Conservation (phyloP, 2,888 invertebrate genomes). For the Acanthoscelides obtectus region DNA sequence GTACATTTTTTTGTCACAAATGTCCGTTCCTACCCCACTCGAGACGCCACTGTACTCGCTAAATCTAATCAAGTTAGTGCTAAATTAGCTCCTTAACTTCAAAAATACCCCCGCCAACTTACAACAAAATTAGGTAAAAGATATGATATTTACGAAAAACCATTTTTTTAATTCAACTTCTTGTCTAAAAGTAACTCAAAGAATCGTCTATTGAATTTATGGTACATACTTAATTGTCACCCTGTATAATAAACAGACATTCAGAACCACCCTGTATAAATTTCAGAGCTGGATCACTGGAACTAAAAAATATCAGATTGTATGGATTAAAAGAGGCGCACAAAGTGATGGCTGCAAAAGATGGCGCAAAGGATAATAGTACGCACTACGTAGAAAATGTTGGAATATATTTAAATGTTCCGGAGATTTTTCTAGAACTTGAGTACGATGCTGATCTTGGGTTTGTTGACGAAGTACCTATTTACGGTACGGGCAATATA, state of each 20-base stretch:
- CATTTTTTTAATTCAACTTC: no score
- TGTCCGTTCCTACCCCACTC: no score
- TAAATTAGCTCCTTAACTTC: no score
- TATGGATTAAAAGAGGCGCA: background rate
- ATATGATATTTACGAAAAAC: no score
- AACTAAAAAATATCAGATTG: background rate
- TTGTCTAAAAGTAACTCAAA: no score
- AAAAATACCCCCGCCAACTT: no score
- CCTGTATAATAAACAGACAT: background rate
- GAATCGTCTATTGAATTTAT: no score
- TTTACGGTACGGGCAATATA: slow-evolving; percentile 3
- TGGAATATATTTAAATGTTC: background rate
- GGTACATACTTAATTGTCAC: no score
- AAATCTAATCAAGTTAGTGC: no score
- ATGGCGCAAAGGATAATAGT: background rate
- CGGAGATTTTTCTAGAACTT: slow-evolving; percentile 1
- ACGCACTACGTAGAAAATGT: background rate
- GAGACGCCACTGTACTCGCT: no score
- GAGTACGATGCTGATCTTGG: slow-evolving; percentile 2
- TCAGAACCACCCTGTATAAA: background rate
- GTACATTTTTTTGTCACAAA: no score
- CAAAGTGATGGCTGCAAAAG: background rate
- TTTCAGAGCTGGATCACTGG: background rate
- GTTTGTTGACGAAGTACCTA: slow-evolving; percentile 2
- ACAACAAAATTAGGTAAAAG: no score